A percentile compares a stretch with the other conserved stretches of the same genome.
Conservation (phyloP, 2,797 vertebrate genomes). For the Yasuhikotakia modesta region DNA sequence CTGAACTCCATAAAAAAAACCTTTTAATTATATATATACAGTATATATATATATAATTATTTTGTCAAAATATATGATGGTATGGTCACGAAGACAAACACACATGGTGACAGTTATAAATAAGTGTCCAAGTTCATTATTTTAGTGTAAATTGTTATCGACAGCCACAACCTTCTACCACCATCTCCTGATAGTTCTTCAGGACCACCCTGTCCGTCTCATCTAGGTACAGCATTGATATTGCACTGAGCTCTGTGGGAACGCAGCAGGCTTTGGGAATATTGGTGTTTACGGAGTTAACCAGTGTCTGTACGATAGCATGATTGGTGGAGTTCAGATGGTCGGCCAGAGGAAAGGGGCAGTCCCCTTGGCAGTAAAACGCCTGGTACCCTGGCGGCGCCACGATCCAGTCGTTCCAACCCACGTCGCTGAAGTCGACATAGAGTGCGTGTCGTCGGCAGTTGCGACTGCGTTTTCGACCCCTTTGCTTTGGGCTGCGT, state of each 20-base stretch:
- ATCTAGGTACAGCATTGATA: constrained; percentile 97
- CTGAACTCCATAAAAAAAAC: constrained; percentile 93
- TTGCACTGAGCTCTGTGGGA: constrained; percentile 96
- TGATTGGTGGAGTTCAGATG: constrained; percentile 99
- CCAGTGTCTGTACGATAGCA: constrained; percentile 97
- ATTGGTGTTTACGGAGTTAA: constrained; percentile 97
- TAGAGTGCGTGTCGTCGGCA: constrained; percentile 94
- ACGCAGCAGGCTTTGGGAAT: constrained; percentile 99
- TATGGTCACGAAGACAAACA: constrained; percentile 91
- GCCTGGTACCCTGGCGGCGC: constrained; percentile 96
- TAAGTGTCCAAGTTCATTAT: constrained; percentile 87
- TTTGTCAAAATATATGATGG: constrained; percentile 99
- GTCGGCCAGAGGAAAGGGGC: constrained; percentile 95
- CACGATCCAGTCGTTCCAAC: constrained; percentile 99
- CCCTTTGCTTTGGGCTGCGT: constrained; percentile 88
- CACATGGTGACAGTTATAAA: constrained; percentile 99
- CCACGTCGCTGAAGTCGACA: constrained; percentile 98
- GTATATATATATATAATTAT: constrained; percentile 94
- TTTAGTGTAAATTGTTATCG: constrained; percentile 75
- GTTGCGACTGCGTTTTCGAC: constrained; percentile 91
- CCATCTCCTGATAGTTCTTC: constrained; percentile 99
- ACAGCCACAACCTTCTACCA: constrained; percentile 98
- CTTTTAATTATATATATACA: constrained; percentile 97
- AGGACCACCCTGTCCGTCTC: constrained; percentile 97
- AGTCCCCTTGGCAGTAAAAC: constrained; percentile 98